phyloP scores from a whole-genome alignment of 1,140 invertebrate species.

The Arion vulgaris region DNA sequence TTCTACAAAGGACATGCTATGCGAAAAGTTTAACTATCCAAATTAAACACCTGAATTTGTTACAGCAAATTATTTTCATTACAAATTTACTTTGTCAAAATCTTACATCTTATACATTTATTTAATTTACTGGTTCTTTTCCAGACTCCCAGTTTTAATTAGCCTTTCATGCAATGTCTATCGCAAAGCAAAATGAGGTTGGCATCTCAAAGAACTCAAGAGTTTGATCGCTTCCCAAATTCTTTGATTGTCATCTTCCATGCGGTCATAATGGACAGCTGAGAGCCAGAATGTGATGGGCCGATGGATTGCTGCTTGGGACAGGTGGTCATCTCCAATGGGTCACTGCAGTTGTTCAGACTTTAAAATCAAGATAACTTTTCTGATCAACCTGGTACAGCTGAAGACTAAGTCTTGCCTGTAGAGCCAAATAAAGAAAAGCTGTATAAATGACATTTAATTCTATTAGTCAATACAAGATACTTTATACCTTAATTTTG shows the following conservation, averaged over 20 bases:
- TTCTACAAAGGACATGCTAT: no score
- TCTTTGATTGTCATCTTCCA: constrained; percentile 63
- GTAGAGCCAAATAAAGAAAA: constrained; percentile 9
- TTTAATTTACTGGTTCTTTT: no score
- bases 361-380: constrained; percentile 99
- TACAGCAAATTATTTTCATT: no score
- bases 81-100: no score
- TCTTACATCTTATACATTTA: no score
- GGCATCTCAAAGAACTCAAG: constrained; percentile 99
- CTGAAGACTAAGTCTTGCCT: constrained; percentile 96
- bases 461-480: no score
- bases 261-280: constrained; percentile 66
- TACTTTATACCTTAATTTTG: no score
- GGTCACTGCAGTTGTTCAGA: constrained; percentile 70
- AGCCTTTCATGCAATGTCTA: constrained; percentile 18
- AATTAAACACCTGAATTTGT: no score
- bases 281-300: constrained; percentile 31
- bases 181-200: constrained; percentile 95
- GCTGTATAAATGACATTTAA: no score
- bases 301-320: background rate
- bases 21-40: no score
- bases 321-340: constrained; percentile 16
- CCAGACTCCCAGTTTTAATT: no score
- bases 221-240: constrained; percentile 83
- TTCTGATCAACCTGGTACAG: constrained; percentile 99